Evolutionary conservation across 2,888 invertebrate genomes (phyloP).

Genomic region (Dolichopus griseipennis): DNA sequence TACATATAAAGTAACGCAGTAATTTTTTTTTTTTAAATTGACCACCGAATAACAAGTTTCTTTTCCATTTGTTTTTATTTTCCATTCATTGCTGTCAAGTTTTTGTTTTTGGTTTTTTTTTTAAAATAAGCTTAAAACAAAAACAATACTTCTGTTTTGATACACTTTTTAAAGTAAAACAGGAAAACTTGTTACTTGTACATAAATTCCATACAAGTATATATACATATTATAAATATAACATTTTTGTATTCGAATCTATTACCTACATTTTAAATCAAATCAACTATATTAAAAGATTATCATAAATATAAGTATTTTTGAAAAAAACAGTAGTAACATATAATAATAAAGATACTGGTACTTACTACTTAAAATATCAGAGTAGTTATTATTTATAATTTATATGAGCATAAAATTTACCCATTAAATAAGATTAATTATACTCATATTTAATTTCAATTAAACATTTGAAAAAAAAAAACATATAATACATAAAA

Average conservation of each 20-base stretch:
- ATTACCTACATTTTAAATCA: not conserved
- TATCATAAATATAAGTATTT: not conserved
- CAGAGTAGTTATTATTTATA: too few relatives aligned
- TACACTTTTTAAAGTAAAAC: slow-evolving; percentile 3
- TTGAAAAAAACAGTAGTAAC: too few relatives aligned
- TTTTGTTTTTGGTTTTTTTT: not conserved
- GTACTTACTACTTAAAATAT: too few relatives aligned
- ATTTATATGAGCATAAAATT: too few relatives aligned
- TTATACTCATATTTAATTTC: too few relatives aligned
- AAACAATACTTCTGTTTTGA: not conserved
- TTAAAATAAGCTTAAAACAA: too few relatives aligned
- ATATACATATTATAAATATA: too few relatives aligned
- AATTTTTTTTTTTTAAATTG: not conserved
- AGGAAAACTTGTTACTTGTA: not conserved
- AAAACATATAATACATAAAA: too few relatives aligned
- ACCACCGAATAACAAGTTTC: not conserved
- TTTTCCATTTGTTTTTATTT: not conserved
- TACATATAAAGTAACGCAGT: too few relatives aligned
- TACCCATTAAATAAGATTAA: too few relatives aligned
- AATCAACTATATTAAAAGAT: not conserved
- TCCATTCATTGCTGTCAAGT: not conserved
- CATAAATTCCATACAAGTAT: not conserved
- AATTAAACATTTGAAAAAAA: too few relatives aligned
- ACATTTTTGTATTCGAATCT: not conserved
- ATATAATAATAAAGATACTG: too few relatives aligned